Evolutionary conservation across 2,113 vertebrate genomes (phyloP).

Genomic region (Paraplagusia blochii): DNA sequence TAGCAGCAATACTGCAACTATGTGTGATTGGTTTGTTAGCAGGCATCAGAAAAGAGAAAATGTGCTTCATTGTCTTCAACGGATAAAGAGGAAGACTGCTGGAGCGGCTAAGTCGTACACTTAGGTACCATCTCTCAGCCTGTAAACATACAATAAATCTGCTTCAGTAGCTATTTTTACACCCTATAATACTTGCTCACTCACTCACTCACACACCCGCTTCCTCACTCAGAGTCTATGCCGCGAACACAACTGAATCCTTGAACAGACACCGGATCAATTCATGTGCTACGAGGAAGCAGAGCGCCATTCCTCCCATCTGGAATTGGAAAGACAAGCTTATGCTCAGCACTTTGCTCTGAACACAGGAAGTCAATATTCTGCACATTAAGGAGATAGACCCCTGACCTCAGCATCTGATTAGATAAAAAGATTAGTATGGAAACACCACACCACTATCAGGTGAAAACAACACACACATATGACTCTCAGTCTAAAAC

Average conservation of each 20-base stretch:
- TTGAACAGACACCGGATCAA: slow-evolving; percentile 41
- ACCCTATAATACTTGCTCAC: slow-evolving; percentile 6
- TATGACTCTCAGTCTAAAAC: slow-evolving; percentile 22
- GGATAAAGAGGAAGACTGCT: no score
- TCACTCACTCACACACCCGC: slow-evolving; percentile 11
- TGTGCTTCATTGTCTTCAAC: no score
- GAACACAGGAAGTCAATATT: slow-evolving; percentile 67
- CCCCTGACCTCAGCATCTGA: slow-evolving; percentile 62
- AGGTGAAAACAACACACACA: slow-evolving; percentile 35
- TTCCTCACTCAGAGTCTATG: neutral
- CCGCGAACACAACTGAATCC: slow-evolving; percentile 8
- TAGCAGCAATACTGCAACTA: no score
- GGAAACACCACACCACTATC: slow-evolving; percentile 57
- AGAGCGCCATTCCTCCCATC: slow-evolving; percentile 56
- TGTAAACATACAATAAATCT: slow-evolving; percentile 41
- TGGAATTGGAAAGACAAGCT: slow-evolving; percentile 43
- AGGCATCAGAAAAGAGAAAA: no score
- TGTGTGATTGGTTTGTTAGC: no score
- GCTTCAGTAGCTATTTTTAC: slow-evolving; percentile 50
- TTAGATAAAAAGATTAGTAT: slow-evolving; percentile 70
- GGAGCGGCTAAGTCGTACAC: slow-evolving; percentile 1
- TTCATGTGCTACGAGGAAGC: slow-evolving; percentile 51
- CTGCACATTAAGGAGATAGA: slow-evolving; percentile 66
- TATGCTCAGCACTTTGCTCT: slow-evolving; percentile 38
- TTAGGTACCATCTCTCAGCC: slow-evolving; percentile 12